Evolutionary conservation across 2,113 vertebrate species (phyloP), one percentile per base, ranked within the genome.

Genomic region (Pseudorhombus dupliciocellatus): DNA sequence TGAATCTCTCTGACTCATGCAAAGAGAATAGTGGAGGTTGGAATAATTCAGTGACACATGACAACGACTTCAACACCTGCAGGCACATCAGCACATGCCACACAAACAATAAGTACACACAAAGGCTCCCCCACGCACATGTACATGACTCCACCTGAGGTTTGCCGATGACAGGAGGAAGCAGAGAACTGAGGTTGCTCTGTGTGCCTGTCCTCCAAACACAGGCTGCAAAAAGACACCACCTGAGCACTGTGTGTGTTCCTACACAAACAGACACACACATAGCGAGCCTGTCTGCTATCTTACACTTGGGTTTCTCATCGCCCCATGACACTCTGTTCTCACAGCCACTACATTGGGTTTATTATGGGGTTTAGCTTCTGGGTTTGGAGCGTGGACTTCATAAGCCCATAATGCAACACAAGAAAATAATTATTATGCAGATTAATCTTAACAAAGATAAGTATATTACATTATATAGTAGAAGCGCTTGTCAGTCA

Each of bases 181-280:
- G 42, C 16, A 46, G 42, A 67, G 63, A 68, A 66, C 51, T 24
- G 68, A 40, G 28, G 63, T 78, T 66, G 66, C 71, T 86, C 83
- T 84, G 73, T 79, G 81, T 73, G 80, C 78, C 87, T 87, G 66
- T 83, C 78, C 81, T 87, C 88, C 81, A 64, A 69, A 84, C 65
- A 78, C 42, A 37, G 60, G 70, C 81, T 78, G 69, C 84, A 84
- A 90, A 88, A 82, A 90, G 78, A 78, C 81, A 68, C 88, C 85
- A 84, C 84, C 85, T 88, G 84, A 77, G 28, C 73, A 70, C 69
- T 75, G 76, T 50, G 21, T 60, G 64, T 58, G 12, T 20, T 46
- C 8, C 22, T 25, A 26, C 52, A 24, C 22, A 28, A 18, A 16
- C 6, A 20, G 16, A 30, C 30, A 14, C 30, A 26, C 52, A 67